phyloP scores from a whole-genome alignment of 2,113 vertebrate species.

The Amia ocellicauda region DNA sequence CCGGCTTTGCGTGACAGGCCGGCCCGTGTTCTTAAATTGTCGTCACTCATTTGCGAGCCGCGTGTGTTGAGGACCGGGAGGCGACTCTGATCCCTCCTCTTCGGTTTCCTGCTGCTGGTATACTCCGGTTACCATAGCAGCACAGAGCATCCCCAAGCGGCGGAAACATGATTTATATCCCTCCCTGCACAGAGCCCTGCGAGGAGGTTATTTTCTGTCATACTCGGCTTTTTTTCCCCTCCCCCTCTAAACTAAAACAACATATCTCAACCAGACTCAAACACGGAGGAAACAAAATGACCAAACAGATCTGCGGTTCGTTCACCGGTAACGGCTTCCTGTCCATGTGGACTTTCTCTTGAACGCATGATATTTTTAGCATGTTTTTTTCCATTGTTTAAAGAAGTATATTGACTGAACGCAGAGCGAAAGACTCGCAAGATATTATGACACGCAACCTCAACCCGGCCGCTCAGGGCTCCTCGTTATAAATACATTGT shows the following conservation, averaged over 20 bases:
- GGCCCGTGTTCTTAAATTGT: background rate
- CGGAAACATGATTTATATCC: background rate
- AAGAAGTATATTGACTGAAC: background rate
- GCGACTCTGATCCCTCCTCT: slow-evolving; percentile 44
- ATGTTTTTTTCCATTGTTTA: slow-evolving; percentile 27
- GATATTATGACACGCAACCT: background rate
- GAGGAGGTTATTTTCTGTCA: too few species aligned
- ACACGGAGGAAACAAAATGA: too few species aligned
- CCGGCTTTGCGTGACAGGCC: background rate
- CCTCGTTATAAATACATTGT: background rate
- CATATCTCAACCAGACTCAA: too few species aligned
- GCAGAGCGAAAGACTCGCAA: background rate
- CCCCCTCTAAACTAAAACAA: too few species aligned
- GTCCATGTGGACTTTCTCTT: slow-evolving; percentile 19
- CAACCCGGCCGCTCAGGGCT: too few species aligned
- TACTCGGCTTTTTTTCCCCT: slow-evolving; percentile 24
- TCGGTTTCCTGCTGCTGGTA: slow-evolving; percentile 38
- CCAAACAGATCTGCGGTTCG: too few species aligned
- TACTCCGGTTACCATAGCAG: slow-evolving; percentile 45
- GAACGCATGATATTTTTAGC: slow-evolving; percentile 44
- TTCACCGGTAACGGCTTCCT: slow-evolving; percentile 17
- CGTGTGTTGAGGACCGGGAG: background rate
- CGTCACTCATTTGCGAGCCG: background rate
- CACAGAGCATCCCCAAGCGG: slow-evolving; percentile 22
- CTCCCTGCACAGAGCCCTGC: too few species aligned